Percentiles rank a stretch among this genome's conserved stretches.
These are phyloP conservation scores for Osmerus eperlanus DNA, from an alignment of 2,113 vertebrate genomes.

Conservation along the genomic window DNA sequence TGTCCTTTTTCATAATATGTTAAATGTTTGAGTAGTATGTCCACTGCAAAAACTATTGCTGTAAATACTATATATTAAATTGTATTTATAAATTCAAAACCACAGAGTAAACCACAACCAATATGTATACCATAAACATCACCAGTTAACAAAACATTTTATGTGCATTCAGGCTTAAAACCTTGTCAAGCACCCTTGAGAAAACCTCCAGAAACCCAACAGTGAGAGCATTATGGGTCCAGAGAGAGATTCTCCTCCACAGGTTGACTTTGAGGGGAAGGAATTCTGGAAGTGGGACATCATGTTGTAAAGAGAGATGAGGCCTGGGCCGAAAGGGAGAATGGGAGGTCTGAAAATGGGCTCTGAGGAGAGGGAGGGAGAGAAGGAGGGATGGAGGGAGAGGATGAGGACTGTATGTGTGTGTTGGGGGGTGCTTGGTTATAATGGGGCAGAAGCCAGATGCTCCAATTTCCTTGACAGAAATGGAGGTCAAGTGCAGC, in stretches of 20 bases:
- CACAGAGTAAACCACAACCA: no score
- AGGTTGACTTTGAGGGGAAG: slow-evolving; percentile 43
- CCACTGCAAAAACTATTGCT: no score
- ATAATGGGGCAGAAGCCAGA: slow-evolving; percentile 67
- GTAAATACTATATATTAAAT: no score
- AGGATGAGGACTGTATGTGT: neutral
- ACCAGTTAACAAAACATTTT: no score
- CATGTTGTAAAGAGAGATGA: slow-evolving; percentile 33
- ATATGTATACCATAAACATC: no score
- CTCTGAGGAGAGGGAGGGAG: slow-evolving; percentile 41
- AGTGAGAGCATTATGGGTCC: neutral
- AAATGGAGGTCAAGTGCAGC: slow-evolving; percentile 76
- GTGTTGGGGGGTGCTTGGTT: slow-evolving; percentile 23
- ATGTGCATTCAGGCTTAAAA: neutral
- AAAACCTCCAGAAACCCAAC: slow-evolving; percentile 22
- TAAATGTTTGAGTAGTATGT: no score
- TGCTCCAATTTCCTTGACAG: slow-evolving; percentile 74
- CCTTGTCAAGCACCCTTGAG: slow-evolving; percentile 4
- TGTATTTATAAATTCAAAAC: no score
- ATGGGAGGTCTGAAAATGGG: slow-evolving; percentile 33
- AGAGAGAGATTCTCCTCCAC: slow-evolving; percentile 30
- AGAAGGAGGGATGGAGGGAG: slow-evolving; percentile 32
- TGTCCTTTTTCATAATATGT: no score
- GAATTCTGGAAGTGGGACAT: slow-evolving; percentile 31
- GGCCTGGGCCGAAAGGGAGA: slow-evolving; percentile 31